phyloP scores from a whole-genome alignment of 2,113 vertebrate genomes.

The Gallinago undulata region DNA sequence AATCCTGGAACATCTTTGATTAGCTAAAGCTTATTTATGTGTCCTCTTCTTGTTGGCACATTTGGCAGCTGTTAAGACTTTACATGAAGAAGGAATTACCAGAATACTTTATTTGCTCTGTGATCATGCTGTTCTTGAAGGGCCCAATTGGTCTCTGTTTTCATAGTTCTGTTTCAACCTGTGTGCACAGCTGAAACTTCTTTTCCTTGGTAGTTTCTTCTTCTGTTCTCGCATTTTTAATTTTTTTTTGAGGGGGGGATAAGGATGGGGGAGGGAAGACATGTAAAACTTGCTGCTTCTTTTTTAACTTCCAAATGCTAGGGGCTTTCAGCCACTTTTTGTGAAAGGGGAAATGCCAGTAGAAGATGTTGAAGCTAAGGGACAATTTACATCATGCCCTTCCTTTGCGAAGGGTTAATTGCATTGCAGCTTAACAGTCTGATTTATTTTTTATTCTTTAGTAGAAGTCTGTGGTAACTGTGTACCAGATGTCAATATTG shows the following conservation, averaged over 20 bases:
- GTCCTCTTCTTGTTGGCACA: neutral
- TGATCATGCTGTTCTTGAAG: neutral
- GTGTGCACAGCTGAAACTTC: neutral
- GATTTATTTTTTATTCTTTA: too few relatives aligned
- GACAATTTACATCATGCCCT: neutral
- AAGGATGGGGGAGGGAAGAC: neutral
- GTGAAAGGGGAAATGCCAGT: neutral
- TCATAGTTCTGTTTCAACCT: neutral
- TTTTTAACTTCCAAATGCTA: neutral
- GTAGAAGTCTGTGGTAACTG: neutral
- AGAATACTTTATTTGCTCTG: neutral
- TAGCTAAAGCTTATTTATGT: neutral
- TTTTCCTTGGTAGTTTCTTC: neutral
- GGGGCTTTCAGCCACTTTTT: neutral
- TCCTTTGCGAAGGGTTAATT: neutral
- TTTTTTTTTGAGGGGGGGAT: neutral
- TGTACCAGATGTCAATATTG: slow-evolving; percentile 14
- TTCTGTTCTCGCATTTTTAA: neutral
- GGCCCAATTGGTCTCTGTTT: neutral
- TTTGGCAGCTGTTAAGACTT: neutral
- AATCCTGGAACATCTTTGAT: neutral
- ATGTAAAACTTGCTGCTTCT: neutral
- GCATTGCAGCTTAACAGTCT: neutral
- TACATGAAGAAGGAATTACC: neutral
- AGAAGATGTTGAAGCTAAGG: neutral